Evolutionary conservation across 2,797 vertebrate species (phyloP), one percentile per base, ranked within the genome.

Genomic region (Sciaenops ocellatus): DNA sequence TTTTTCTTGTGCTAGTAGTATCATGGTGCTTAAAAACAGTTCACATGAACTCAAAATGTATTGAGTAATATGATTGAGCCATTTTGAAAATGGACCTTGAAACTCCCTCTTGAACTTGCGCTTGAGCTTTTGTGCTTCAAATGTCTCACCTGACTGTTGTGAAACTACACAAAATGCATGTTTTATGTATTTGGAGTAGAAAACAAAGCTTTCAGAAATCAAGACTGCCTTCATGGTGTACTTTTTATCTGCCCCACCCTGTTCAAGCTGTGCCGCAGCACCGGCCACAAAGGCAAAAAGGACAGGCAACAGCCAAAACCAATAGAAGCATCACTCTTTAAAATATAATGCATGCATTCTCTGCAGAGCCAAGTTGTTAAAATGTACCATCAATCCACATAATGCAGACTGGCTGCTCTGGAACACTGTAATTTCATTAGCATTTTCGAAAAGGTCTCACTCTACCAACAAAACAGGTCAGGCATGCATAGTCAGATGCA

Each of bases 301-400:
- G 65, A 61, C 7, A 38, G 51, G 17, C 56, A 48, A 2, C 6
- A 38, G 67, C 73, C 81, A 47, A 48, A 82, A 70, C 51, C 61
- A 69, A 28, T 6, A 44, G 42, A 71, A 59, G 30, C 72, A 73
- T 78, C 62, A 24, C 22, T 48, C 61, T 64, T 44, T 48, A 65
- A 87, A 72, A 48, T 62, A 50, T 56, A 69, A 79, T 56, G 55
- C 22, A 28, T 24, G 48, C n/a, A 16, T 60, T 55, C 61, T 70
- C 41, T 47, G 44, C 69, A 44, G 69, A 56, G 67, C 72, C 41
- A 73, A 75, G 82, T 18, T 72, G 69, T 74, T 83, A 47, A 83
- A 82, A 79, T 52, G 51, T 73, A 30, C 11, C 84, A 80, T 84
- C 70, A 64, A 62, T 90, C 88, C 61, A 24, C 44, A 63, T 78